These are phyloP conservation scores for Hecatera dysodea DNA, from an alignment of 2,888 invertebrate species.

Conservation along the genomic window DNA sequence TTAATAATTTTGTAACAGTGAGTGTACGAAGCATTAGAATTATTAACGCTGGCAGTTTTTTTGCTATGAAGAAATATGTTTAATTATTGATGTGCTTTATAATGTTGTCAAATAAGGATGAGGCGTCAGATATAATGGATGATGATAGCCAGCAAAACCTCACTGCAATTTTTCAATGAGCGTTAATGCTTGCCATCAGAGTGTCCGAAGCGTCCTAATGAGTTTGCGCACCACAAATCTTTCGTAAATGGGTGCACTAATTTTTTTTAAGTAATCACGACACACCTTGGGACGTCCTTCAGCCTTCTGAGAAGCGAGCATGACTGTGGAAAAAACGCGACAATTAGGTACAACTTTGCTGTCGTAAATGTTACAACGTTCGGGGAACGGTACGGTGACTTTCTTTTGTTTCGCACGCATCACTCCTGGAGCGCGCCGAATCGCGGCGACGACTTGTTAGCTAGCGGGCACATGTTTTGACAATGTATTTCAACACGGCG, in stretches of 20 bases:
- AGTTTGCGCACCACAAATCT: conserved; percentile 78
- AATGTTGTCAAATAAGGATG: conserved; percentile 62
- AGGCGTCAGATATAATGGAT: conserved; percentile 70
- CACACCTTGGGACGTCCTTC: conserved; percentile 80
- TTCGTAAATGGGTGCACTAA: conserved; percentile 77
- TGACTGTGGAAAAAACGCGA: conserved; percentile 75
- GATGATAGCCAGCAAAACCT: conserved; percentile 72
- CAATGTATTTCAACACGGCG: conserved; percentile 68
- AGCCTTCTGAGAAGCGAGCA: conserved; percentile 84
- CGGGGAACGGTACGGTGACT: conserved; percentile 75
- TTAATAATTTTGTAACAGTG: conserved; percentile 23
- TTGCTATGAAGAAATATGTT: conserved; percentile 37
- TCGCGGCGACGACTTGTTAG: conserved; percentile 77
- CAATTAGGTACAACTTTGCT: conserved; percentile 81
- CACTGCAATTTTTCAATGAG: conserved; percentile 78
- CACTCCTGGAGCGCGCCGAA: conserved; percentile 79
- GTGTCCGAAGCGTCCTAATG: conserved; percentile 79
- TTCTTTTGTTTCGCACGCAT: conserved; percentile 82
- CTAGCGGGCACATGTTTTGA: conserved; percentile 79
- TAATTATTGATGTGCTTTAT: conserved; percentile 59
- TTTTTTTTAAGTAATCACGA: conserved; percentile 75
- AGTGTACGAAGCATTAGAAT: conserved; percentile 26
- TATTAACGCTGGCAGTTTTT: conserved; percentile 20
- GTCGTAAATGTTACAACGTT: conserved; percentile 73
- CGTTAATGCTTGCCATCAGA: conserved; percentile 72